Evolutionary conservation across 37 sponge, comb jelly and placozoan genomes (phyloP).

Genomic region (Cliona cf. orientalis): DNA sequence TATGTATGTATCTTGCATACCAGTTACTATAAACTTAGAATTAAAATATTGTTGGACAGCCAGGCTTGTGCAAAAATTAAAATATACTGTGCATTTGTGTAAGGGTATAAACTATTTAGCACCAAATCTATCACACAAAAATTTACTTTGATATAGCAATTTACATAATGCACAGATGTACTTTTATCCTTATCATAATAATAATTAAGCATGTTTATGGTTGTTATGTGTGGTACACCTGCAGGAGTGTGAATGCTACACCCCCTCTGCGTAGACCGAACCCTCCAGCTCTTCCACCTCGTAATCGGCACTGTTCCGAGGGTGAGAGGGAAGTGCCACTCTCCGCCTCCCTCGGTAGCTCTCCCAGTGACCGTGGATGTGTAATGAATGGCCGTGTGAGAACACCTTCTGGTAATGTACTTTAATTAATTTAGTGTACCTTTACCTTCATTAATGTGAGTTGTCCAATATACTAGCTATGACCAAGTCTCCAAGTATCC

Average conservation of each 20-base stretch:
- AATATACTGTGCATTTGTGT: too few species aligned
- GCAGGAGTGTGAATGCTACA: conserved; percentile 9
- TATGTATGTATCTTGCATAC: too few species aligned
- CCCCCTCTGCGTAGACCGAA: neutral
- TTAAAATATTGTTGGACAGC: too few species aligned
- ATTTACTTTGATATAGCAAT: neutral
- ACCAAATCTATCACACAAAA: too few species aligned
- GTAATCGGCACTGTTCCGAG: conserved; percentile 22
- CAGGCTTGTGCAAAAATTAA: neutral
- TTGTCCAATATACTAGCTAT: neutral
- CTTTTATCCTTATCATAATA: too few species aligned
- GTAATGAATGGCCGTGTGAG: neutral
- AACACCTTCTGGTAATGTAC: neutral
- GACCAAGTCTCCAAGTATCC: conserved; percentile 37
- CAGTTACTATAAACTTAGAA: too few species aligned
- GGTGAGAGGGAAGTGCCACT: neutral
- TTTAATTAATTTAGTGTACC: neutral
- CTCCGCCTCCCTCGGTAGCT: neutral
- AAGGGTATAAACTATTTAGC: too few species aligned
- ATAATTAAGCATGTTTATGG: too few species aligned
- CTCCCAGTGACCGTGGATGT: conserved; percentile 5
- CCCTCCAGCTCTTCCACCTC: conserved; percentile 29
- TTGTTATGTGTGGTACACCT: too few species aligned
- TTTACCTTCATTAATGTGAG: neutral
- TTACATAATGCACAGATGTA: neutral